phyloP scores from a whole-genome alignment of 2,888 invertebrate species.

The Brenthis daphne region DNA sequence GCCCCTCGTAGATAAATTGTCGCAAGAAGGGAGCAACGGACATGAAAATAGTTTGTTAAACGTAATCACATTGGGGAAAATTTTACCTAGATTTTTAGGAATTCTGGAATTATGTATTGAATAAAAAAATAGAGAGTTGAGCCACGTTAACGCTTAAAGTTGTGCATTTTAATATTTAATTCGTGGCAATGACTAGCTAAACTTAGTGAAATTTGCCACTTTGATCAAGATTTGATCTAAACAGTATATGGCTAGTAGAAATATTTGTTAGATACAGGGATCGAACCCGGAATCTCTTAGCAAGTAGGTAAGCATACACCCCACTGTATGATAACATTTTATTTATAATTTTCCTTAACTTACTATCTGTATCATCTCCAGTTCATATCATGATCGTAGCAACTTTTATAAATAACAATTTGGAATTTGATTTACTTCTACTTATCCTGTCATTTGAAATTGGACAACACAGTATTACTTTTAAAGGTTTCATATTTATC shows the following conservation, averaged over 20 bases:
- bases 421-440: slow-evolving; percentile 7
- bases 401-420: slow-evolving; percentile 15
- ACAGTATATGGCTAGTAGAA: too few relatives aligned
- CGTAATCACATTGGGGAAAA: slow-evolving; percentile 18
- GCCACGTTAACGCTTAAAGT: too few relatives aligned
- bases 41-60: slow-evolving; percentile 22
- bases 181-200: too few relatives aligned
- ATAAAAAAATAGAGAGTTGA: too few relatives aligned
- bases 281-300: too few relatives aligned
- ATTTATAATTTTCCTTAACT: too few relatives aligned
- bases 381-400: neutral
- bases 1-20: slow-evolving; percentile 18
- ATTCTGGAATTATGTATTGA: neutral
- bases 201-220: too few relatives aligned
- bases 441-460: slow-evolving; percentile 25
- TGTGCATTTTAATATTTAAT: too few relatives aligned
- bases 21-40: slow-evolving; percentile 15
- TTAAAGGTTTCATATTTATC: slow-evolving; percentile 6
- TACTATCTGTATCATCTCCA: neutral
- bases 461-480: slow-evolving; percentile 21
- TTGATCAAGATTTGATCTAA: too few relatives aligned
- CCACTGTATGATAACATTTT: too few relatives aligned
- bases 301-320: too few relatives aligned
- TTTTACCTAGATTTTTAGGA: slow-evolving; percentile 11
- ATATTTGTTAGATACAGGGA: too few relatives aligned